Evolutionary conservation across 2,113 vertebrate species (phyloP).

Genomic region (Boulengeromyrus knoepffleri): DNA sequence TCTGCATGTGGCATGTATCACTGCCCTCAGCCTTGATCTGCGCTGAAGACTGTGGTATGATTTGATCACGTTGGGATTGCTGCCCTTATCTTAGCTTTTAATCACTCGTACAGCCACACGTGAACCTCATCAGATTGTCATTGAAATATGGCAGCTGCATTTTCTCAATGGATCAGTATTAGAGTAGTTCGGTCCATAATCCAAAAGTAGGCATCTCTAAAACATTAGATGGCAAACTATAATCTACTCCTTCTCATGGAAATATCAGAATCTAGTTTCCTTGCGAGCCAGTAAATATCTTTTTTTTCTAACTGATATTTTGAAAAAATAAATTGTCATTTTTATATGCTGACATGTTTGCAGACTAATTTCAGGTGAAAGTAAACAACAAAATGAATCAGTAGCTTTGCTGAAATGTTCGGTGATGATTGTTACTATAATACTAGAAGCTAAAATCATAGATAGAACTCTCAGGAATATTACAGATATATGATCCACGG

Average conservation of each 20-base stretch:
- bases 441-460: background rate
- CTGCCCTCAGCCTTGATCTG: background rate
- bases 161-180: background rate
- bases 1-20: background rate
- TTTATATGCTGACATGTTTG: background rate
- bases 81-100: background rate
- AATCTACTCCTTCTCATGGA: background rate
- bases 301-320: background rate
- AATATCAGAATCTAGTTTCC: background rate
- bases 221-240: background rate
- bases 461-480: background rate
- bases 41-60: background rate
- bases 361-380: background rate
- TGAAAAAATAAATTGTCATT: background rate
- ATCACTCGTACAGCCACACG: background rate
- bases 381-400: background rate
- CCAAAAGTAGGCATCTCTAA: background rate
- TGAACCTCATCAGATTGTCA: background rate
- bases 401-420: background rate
- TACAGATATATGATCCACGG: constrained; percentile 28
- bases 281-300: background rate
- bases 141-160: background rate
- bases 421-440: background rate
- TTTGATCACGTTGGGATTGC: background rate
- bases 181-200: background rate